A percentile compares a stretch with the other conserved stretches of the same genome.
phyloP scores from a whole-genome alignment of 2,888 invertebrate species.

The Villa cingulata region DNA sequence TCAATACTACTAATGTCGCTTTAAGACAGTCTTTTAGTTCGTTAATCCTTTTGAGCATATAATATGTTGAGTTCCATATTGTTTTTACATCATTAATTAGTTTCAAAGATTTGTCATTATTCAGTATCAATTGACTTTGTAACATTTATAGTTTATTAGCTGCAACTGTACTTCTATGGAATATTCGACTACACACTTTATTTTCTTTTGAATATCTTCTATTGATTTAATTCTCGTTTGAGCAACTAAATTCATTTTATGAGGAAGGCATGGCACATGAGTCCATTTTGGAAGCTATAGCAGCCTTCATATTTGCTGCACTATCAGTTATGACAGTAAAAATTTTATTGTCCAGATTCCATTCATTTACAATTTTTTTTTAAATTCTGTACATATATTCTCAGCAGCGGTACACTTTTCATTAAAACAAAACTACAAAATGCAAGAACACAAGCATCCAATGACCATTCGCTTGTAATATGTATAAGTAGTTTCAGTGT shows the following conservation, averaged over 20 bases:
- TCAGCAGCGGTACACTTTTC: too few species aligned
- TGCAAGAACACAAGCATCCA: too few species aligned
- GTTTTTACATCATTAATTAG: conserved; percentile 20
- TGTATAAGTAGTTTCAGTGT: too few species aligned
- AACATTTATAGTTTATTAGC: neutral
- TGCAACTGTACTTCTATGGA: neutral
- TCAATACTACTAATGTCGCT: conserved; percentile 13
- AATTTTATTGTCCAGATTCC: too few species aligned
- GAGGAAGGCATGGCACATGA: neutral
- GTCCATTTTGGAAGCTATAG: conserved; percentile 16
- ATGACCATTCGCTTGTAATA: too few species aligned
- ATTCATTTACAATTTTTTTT: too few species aligned
- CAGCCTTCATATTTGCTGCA: conserved; percentile 18
- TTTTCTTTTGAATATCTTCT: too few species aligned
- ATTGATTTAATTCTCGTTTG: conserved; percentile 1
- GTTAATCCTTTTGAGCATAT: conserved; percentile 17
- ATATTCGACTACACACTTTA: neutral
- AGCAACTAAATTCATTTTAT: neutral
- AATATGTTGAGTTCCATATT: conserved; percentile 17
- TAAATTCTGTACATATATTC: too few species aligned
- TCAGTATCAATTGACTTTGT: neutral
- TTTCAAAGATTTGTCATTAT: conserved; percentile 13
- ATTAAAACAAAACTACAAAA: too few species aligned
- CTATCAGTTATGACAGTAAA: conserved; percentile 16
- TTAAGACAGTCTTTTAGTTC: conserved; percentile 15